These are phyloP conservation scores for Patella pellucida DNA, from an alignment of 2,888 invertebrate species.

Conservation along the genomic window DNA sequence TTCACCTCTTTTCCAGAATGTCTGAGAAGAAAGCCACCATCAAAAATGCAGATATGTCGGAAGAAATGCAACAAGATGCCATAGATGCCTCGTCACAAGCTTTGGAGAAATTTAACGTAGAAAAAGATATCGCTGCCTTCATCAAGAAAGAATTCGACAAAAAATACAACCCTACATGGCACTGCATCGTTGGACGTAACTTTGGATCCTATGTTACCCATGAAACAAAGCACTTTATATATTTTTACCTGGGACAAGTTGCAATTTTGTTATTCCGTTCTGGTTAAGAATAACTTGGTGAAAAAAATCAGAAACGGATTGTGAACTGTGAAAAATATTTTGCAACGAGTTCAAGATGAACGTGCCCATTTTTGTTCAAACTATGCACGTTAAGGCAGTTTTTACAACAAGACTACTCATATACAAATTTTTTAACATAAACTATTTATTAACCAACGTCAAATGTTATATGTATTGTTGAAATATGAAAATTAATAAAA, in stretches of 20 bases:
- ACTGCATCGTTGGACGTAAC: constrained; percentile 98
- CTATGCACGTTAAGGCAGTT: too few species aligned
- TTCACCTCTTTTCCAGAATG: constrained; percentile 23
- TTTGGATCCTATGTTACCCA: constrained; percentile 99
- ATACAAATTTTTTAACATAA: too few species aligned
- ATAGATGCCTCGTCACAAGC: constrained; percentile 99
- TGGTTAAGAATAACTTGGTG: constrained; percentile 78
- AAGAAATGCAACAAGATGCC: constrained; percentile 99
- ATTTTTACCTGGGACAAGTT: constrained; percentile 99
- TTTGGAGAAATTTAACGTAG: constrained; percentile 97
- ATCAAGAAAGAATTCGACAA: constrained; percentile 99
- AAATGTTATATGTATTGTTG: too few species aligned
- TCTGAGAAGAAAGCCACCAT: constrained; percentile 88
- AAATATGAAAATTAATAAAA: too few species aligned
- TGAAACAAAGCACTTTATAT: constrained; percentile 99
- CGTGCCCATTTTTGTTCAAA: too few species aligned
- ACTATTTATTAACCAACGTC: too few species aligned
- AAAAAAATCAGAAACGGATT: too few species aligned
- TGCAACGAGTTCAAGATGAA: too few species aligned
- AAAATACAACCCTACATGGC: constrained; percentile 99
- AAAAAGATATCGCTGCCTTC: constrained; percentile 99
- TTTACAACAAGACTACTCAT: too few species aligned
- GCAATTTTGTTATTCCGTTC: constrained; percentile 99
- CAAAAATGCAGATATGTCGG: constrained; percentile 99
- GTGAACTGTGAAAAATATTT: too few species aligned